Base-by-base conservation (phyloP, 2,888 invertebrate species). In the Hymenopus coronatus region DNA sequence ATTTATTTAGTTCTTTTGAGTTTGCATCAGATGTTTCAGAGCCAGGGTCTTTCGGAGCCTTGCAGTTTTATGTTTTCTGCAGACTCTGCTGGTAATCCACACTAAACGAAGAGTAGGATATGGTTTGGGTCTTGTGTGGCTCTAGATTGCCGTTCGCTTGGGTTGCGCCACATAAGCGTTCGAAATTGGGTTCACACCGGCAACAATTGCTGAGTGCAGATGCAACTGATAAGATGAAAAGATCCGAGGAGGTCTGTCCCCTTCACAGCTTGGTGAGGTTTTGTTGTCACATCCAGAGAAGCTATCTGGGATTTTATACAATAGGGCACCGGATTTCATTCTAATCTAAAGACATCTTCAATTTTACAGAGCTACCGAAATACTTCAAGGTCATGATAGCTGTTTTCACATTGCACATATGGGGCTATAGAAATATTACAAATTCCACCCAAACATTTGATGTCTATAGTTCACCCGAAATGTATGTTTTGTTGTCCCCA, bases 131-230 rank as follows among this genome's bases (percentile, higher is more conserved):
- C 6, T 70, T 70, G 54, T 70, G 54, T 70, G 15, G 54, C 4
- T 70, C 33, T 27, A 28, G 82, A 82, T 82, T n/a, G 14, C 40
- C 20, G 8, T 40, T 87, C 70, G 86, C 70, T 81, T 82, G 82
- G 87, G 33, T 87, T 87, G 87, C 4, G 82, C 33, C 30, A 82
- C 82, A 87, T 40, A 87, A 87, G 87, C 40, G 82, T 33, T 40
- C 27, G n/a, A 87, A 87, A 82, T 87, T 82, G 87, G 87, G 82
- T 87, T 70, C 54, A 25, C 54, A 25, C 54, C 25, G 54, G 54
- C 54, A 70, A 70, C 54, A 70, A 70, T 70, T 70, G 54, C 54
- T 25, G 54, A 70, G 54, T 70, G 54, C 25, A 70, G 54, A 70
- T 70, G 54, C 54, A 70, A 70, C 54, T 20, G 54, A 70, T 70